Percentiles rank a stretch among this genome's conserved stretches.
These are phyloP conservation scores for Rallus crepitans DNA, from an alignment of 2,797 vertebrate species.

Conservation along the genomic window DNA sequence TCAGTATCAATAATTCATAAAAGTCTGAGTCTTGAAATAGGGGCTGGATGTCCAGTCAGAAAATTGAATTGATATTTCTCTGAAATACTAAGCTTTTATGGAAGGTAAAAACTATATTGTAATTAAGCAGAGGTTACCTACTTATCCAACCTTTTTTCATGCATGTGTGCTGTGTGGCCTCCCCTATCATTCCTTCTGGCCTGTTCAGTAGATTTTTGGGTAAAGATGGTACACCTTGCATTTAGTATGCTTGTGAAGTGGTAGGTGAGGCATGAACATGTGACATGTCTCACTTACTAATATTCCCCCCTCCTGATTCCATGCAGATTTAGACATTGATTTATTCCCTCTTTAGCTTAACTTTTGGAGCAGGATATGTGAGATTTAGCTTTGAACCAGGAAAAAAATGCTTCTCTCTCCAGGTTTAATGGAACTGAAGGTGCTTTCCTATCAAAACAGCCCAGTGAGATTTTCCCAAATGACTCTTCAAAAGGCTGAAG, in stretches of 20 bases:
- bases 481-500: not conserved
- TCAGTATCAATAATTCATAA: not conserved
- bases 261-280: not conserved
- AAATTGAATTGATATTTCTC: not conserved
- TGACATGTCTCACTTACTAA: not conserved
- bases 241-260: not conserved
- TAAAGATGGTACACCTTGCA: not conserved
- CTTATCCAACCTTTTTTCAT: not conserved
- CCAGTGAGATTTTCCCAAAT: not conserved
- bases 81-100: not conserved
- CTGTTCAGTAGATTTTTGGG: not conserved
- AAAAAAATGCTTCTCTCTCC: not conserved
- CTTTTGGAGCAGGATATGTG: not conserved
- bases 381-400: not conserved
- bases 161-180: accelerated
- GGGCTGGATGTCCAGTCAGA: not conserved
- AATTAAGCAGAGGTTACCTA: not conserved
- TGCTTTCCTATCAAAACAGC: not conserved
- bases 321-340: not conserved
- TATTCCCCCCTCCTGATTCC: not conserved
- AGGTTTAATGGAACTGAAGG: not conserved
- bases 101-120: not conserved
- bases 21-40: not conserved
- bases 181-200: not conserved
- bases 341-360: not conserved